Evolutionary conservation across 1,140 invertebrate genomes (phyloP).

Genomic region (Bombus turneri): DNA sequence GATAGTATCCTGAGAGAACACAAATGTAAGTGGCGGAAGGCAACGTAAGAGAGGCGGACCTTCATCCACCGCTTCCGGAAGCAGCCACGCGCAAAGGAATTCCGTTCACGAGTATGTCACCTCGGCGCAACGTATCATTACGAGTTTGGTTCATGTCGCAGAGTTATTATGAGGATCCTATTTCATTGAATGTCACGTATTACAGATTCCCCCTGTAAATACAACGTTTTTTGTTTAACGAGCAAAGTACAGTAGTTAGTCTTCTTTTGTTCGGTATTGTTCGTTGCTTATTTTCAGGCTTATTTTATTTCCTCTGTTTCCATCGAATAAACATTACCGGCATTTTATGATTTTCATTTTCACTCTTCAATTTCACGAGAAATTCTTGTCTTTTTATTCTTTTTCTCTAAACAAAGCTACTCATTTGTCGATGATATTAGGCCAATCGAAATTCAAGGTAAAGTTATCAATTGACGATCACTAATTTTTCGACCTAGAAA

Average conservation of each 20-base stretch:
- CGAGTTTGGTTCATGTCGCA: background rate
- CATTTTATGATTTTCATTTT: background rate
- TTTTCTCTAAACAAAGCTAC: background rate
- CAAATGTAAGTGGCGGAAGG: conserved; percentile 68
- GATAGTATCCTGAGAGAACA: conserved; percentile 39
- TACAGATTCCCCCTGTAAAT: background rate
- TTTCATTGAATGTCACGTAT: background rate
- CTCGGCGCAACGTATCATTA: conserved; percentile 27
- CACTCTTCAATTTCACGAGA: background rate
- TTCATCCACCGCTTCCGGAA: conserved; percentile 11
- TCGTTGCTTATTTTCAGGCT: no score
- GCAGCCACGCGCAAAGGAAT: conserved; percentile 35
- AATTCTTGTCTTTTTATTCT: background rate
- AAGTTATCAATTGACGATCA: no score
- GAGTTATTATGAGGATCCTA: background rate
- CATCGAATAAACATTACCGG: background rate
- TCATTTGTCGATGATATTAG: background rate
- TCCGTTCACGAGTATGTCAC: conserved; percentile 16
- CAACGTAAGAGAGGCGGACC: conserved; percentile 49
- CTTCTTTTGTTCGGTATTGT: background rate
- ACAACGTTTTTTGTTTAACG: background rate
- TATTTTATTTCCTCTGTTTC: background rate
- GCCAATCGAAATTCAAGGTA: background rate
- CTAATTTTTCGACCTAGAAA: no score
- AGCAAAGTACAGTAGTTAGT: background rate